Conservation (phyloP, 2,113 vertebrate genomes). For the Xerus inauris region DNA sequence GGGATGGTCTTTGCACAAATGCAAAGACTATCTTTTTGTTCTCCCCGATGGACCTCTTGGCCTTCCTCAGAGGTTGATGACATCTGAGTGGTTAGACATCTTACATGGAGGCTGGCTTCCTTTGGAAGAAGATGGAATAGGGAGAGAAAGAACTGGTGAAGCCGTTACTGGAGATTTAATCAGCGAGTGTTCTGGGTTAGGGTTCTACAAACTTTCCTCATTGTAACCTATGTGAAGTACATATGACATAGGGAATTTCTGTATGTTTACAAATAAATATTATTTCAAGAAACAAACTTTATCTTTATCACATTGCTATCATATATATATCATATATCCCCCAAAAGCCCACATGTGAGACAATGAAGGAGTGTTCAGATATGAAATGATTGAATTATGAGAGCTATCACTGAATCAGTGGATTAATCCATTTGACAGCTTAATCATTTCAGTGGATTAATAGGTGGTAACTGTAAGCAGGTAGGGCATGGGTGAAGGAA, state of each 20-base stretch:
- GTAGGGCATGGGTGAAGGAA: no score
- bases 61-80: neutral
- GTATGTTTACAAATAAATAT: neutral
- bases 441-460: no score
- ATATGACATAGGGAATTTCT: neutral
- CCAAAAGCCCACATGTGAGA: no score
- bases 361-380: no score
- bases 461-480: no score
- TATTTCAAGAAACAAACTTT: neutral
- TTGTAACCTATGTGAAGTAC: neutral
- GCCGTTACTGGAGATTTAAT: neutral
- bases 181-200: neutral
- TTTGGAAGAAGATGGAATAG: neutral
- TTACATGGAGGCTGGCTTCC: neutral
- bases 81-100: neutral
- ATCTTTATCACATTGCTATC: neutral
- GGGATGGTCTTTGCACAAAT: neutral
- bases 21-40: no score
- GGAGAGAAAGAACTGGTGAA: neutral
- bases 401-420: no score
- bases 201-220: neutral
- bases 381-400: no score
- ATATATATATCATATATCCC: no score
- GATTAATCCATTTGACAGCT: no score
- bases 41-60: neutral